phyloP scores from a whole-genome alignment of 2,888 invertebrate species.

The Synanthedon vespiformis region DNA sequence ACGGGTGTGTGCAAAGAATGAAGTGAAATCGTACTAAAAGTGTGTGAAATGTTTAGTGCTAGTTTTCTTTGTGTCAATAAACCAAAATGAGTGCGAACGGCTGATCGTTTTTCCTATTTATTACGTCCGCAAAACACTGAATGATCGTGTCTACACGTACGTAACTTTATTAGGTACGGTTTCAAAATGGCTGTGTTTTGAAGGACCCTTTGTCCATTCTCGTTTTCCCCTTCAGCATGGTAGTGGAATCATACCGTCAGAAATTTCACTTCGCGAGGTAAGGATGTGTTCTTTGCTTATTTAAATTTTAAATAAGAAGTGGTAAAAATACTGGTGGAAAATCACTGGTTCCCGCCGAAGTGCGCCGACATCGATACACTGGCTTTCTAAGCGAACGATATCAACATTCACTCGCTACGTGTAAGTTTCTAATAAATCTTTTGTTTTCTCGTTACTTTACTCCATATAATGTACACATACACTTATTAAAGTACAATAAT shows the following conservation, averaged over 20 bases:
- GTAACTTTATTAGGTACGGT: constrained; percentile 59
- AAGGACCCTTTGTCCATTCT: constrained; percentile 76
- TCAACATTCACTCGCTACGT: constrained; percentile 56
- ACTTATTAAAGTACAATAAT: too few species aligned
- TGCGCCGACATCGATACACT: constrained; percentile 41
- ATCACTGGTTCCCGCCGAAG: constrained; percentile 53
- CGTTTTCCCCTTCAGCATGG: constrained; percentile 75
- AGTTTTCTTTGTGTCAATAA: constrained; percentile 59
- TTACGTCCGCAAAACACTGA: constrained; percentile 35
- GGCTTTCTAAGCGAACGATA: constrained; percentile 59
- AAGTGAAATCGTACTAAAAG: constrained; percentile 66
- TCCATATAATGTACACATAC: too few species aligned
- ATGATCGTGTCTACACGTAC: constrained; percentile 50
- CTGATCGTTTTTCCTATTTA: constrained; percentile 35
- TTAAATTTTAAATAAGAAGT: constrained; percentile 19
- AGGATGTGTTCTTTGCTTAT: constrained; percentile 32
- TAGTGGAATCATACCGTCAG: constrained; percentile 74
- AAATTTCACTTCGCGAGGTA: constrained; percentile 75
- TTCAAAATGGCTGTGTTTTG: constrained; percentile 82
- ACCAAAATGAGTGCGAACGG: constrained; percentile 67
- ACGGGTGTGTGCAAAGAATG: constrained; percentile 70
- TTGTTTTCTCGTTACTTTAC: constrained; percentile 19
- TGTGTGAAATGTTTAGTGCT: constrained; percentile 69
- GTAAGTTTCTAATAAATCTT: constrained; percentile 58
- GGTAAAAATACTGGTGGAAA: constrained; percentile 43